Percentiles rank a stretch among this genome's conserved stretches.
phyloP scores from a whole-genome alignment of 1,140 invertebrate genomes.

The Amphibalanus amphitrite region DNA sequence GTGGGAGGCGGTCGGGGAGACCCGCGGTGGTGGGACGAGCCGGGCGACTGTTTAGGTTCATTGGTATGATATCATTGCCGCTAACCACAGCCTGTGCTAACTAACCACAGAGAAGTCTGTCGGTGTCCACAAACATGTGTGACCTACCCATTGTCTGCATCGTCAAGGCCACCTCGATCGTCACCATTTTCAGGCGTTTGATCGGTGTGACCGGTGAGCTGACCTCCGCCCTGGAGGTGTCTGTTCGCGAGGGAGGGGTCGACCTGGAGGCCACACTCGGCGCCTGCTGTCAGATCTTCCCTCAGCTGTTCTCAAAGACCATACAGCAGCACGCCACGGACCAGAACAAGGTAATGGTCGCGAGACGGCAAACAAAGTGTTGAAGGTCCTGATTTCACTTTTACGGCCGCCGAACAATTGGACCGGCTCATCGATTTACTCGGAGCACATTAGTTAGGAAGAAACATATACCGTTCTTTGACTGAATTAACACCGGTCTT shows the following conservation, averaged over 20 bases:
- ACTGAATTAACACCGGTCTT: too few species aligned
- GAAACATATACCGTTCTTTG: too few species aligned
- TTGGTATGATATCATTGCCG: background rate
- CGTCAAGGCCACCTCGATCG: too few species aligned
- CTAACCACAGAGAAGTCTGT: too few species aligned
- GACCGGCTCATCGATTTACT: too few species aligned
- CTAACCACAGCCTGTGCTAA: background rate
- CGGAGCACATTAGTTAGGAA: too few species aligned
- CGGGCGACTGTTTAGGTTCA: background rate
- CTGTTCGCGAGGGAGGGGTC: slow-evolving; percentile 36
- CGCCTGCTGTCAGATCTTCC: slow-evolving; percentile 31
- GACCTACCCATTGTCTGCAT: too few species aligned
- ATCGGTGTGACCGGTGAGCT: slow-evolving; percentile 36
- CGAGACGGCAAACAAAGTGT: too few species aligned
- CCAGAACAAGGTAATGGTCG: slow-evolving; percentile 4
- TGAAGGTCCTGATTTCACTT: too few species aligned
- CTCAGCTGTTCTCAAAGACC: slow-evolving; percentile 29
- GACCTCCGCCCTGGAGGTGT: slow-evolving; percentile 37
- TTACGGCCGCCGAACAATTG: too few species aligned
- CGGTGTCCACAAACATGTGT: too few species aligned
- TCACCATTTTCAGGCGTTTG: background rate
- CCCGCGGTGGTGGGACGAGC: background rate
- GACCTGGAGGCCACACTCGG: slow-evolving; percentile 31
- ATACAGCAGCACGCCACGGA: slow-evolving; percentile 8
- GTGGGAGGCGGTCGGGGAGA: background rate